Conservation (phyloP, 2,888 invertebrate genomes). For the Cantharis lateralis region DNA sequence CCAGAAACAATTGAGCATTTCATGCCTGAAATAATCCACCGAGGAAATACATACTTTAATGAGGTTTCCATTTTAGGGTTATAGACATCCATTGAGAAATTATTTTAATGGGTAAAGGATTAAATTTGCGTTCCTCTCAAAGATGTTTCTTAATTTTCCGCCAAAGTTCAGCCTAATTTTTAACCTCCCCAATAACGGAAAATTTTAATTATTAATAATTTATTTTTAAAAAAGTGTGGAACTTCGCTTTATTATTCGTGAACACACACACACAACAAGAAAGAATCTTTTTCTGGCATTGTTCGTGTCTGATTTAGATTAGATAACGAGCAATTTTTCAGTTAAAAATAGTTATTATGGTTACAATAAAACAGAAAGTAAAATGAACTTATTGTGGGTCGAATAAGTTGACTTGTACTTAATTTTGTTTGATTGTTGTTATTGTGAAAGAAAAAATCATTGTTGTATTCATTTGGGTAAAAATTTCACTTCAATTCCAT, state of each 20-base stretch:
- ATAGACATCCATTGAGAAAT: neutral
- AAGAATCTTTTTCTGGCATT: neutral
- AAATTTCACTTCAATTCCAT: neutral
- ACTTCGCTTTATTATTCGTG: neutral
- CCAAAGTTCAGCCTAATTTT: neutral
- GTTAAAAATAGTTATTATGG: neutral
- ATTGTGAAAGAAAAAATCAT: neutral
- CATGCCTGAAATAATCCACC: neutral
- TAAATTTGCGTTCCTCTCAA: neutral
- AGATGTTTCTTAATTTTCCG: neutral
- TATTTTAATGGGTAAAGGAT: neutral
- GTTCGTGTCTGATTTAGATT: neutral
- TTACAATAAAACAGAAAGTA: conserved; percentile 1
- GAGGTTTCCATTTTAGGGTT: neutral
- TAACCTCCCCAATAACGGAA: neutral
- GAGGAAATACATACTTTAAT: neutral
- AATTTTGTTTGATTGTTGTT: neutral
- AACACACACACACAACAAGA: neutral
- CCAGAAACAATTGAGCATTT: neutral
- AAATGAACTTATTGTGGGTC: neutral
- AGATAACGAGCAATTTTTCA: neutral
- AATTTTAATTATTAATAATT: neutral
- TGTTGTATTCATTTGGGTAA: neutral
- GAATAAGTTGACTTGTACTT: neutral
- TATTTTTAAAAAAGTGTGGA: neutral